These are phyloP conservation scores for Tapirus terrestris DNA, from an alignment of 2,113 vertebrate genomes.

Conservation along the genomic window DNA sequence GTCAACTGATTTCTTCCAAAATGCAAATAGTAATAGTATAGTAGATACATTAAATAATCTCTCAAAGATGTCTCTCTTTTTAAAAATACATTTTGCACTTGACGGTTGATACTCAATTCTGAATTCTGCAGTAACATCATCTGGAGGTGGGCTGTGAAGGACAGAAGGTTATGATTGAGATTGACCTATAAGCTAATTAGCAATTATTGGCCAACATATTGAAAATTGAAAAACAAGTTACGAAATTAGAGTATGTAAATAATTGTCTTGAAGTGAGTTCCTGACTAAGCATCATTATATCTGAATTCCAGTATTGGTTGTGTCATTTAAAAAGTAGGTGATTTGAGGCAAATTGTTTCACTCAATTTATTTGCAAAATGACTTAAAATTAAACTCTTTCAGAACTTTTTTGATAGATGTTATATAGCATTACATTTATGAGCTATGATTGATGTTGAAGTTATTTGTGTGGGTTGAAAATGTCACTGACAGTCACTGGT, in stretches of 20 bases:
- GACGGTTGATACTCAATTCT: background rate
- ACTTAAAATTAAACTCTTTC: background rate
- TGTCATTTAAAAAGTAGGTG: background rate
- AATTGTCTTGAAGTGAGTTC: slow-evolving; percentile 2
- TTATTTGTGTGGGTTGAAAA: background rate
- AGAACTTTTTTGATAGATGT: background rate
- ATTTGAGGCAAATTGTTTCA: slow-evolving; percentile 6
- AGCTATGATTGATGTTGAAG: background rate
- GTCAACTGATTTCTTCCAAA: background rate
- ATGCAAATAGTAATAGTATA: background rate
- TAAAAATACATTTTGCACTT: background rate
- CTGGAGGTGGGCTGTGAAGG: background rate
- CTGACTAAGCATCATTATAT: background rate
- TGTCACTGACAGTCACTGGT: background rate
- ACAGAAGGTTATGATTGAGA: background rate
- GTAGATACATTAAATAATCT: background rate
- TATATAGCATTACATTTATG: background rate
- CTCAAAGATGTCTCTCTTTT: background rate
- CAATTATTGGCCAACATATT: background rate
- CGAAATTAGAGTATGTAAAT: background rate
- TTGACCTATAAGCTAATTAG: background rate
- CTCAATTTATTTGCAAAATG: background rate
- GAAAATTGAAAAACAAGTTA: background rate
- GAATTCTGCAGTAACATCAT: background rate
- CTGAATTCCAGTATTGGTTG: background rate